A percentile compares a stretch with the other conserved stretches of the same genome.
Evolutionary conservation across 2,888 invertebrate genomes (phyloP).

Genomic region (Melanostoma mellinum): DNA sequence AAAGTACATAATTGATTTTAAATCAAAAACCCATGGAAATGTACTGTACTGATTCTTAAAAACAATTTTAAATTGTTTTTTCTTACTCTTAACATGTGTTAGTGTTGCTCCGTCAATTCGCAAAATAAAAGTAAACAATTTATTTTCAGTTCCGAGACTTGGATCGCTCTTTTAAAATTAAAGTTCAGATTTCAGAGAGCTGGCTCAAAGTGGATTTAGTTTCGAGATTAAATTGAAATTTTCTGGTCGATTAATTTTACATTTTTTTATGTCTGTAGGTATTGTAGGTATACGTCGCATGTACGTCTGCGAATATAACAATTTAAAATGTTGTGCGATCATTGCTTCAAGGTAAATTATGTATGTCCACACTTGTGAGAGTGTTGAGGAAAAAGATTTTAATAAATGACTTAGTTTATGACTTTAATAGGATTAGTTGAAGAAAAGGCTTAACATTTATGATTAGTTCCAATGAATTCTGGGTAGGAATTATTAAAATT

Average conservation of each 20-base stretch:
- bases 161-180: not conserved
- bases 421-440: conserved; percentile 14
- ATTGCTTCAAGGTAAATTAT: too few species aligned
- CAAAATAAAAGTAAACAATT: not conserved
- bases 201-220: not conserved
- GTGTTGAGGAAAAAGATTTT: not conserved
- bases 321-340: not conserved
- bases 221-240: conserved; percentile 23
- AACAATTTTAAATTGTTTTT: conserved; percentile 6
- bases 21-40: conserved; percentile 1
- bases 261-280: not conserved
- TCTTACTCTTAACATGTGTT: not conserved
- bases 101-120: not conserved
- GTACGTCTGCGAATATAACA: not conserved
- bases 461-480: conserved; percentile 13
- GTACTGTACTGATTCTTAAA: conserved; percentile 1
- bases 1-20: conserved; percentile 30
- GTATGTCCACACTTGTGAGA: too few species aligned
- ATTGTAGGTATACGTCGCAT: too few species aligned
- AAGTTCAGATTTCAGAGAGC: not conserved
- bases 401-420: conserved; percentile 9
- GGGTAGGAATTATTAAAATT: not conserved
- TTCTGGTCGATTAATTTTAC: conserved; percentile 33
- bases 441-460: conserved; percentile 16
- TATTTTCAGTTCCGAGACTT: not conserved